These are phyloP conservation scores for Vanessa tameamea DNA, from an alignment of 1,140 invertebrate species.

Conservation along the genomic window DNA sequence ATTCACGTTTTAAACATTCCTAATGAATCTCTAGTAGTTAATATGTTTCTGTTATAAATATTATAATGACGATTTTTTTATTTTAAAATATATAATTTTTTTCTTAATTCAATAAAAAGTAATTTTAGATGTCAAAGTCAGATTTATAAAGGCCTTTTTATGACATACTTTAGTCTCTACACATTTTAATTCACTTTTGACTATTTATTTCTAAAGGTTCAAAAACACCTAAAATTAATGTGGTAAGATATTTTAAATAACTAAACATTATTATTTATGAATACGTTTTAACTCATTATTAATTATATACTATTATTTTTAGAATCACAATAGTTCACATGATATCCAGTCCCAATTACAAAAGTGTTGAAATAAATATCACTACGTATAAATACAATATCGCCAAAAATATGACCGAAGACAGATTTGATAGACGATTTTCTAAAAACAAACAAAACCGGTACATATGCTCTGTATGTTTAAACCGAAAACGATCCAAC, in stretches of 20 bases:
- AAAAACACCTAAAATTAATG: background rate
- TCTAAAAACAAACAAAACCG: slow-evolving; percentile 37
- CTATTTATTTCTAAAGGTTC: background rate
- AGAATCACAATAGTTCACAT: slow-evolving; percentile 18
- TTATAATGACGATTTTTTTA: no score
- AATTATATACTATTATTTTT: background rate
- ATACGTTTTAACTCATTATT: no score
- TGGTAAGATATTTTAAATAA: background rate
- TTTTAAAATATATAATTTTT: no score
- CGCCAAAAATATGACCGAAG: slow-evolving; percentile 42
- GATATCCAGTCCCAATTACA: slow-evolving; percentile 37
- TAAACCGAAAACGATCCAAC: slow-evolving; percentile 47
- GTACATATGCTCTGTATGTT: slow-evolving; percentile 62
- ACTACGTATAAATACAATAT: slow-evolving; percentile 46
- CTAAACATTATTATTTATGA: no score
- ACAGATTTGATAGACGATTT: slow-evolving; percentile 29
- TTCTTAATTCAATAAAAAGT: background rate
- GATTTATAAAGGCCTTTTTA: background rate
- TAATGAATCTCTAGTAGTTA: background rate
- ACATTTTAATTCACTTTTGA: background rate
- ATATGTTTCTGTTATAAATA: no score
- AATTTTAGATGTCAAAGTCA: background rate
- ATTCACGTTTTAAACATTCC: no score
- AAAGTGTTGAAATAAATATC: slow-evolving; percentile 56
- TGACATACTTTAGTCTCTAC: background rate